Evolutionary conservation across 2,888 invertebrate genomes (phyloP), one percentile per base, ranked within the genome.

Genomic region (Petrolisthes manimaculis): DNA sequence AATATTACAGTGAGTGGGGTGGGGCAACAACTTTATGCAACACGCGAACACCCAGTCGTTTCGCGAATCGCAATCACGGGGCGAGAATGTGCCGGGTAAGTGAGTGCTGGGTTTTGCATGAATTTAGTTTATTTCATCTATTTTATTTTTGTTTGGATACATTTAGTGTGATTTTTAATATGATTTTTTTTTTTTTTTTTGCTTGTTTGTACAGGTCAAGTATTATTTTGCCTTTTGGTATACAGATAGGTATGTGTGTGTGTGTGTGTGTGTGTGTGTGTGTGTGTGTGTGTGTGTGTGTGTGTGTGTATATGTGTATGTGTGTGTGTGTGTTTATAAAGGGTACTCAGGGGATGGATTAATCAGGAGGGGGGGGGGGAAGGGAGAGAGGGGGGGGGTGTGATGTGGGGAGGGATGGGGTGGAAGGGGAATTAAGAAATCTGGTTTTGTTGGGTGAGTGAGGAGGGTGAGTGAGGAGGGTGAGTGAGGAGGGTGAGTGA

Each of bases 231-330:
- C 18, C 9, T 61, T 18, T 61, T 61, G 18, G 61, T 61, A 61
- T 14, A 61, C 61, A 1, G 18, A 1, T 61, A 18, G 9, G 61
- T 61, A 3, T 61, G 61, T 61, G 12, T 14, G 61, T 18, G 18
- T 61, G 61, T 61, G 61, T 14, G 61, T 61, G 61, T 61, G 61
- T 61, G 12, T 9, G 61, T 61, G 18, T 61, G 61, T 61, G 61
- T 61, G 61, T 61, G 61, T 61, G 61, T 61, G 61, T 61, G 61
- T 61, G 61, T 61, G 61, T 61, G 61, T 61, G 61, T 61, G 61
- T 61, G 61, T 61, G 61, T 61, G 61, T 61, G 61, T 61, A 3
- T 61, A 3, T 61, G 61, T 61, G 61, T 61, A 3, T 61, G 61
- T 61, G 61, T 61, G 61, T 61, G 61, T 61, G 61, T 61, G 61